Evolutionary conservation across 2,888 invertebrate genomes (phyloP).

Genomic region (Drosophila merina): DNA sequence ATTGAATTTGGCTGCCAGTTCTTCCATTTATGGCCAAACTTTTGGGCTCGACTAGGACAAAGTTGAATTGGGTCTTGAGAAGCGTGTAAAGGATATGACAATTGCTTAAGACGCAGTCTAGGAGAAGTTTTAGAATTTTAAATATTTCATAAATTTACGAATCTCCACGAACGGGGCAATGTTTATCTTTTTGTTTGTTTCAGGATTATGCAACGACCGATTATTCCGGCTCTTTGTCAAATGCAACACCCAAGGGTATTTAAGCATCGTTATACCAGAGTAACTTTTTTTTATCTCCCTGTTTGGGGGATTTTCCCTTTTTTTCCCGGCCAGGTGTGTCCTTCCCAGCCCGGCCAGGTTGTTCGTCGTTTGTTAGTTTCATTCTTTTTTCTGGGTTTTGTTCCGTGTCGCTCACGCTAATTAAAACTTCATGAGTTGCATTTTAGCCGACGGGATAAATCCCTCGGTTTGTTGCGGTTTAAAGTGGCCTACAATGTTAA

Average conservation of each 20-base stretch:
- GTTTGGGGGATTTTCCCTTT: background rate
- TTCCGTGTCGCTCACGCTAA: constrained; percentile 44
- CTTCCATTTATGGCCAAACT: constrained; percentile 53
- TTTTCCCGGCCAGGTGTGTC: constrained; percentile 22
- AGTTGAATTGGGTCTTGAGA: constrained; percentile 27
- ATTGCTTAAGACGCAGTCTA: background rate
- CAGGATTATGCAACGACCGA: constrained; percentile 43
- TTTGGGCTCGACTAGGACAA: constrained; percentile 29
- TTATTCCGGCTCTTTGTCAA: constrained; percentile 49
- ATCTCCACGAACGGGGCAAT: constrained; percentile 1
- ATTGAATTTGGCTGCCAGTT: constrained; percentile 45
- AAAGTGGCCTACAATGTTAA: constrained; percentile 38
- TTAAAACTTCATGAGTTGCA: constrained; percentile 67
- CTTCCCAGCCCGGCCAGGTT: background rate
- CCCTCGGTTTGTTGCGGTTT: constrained; percentile 47
- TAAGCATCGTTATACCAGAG: constrained; percentile 11
- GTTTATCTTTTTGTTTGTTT: constrained; percentile 5
- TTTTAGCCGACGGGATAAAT: constrained; percentile 24
- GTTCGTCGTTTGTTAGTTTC: constrained; percentile 7
- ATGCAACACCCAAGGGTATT: constrained; percentile 27
- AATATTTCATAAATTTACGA: background rate
- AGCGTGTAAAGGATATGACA: background rate
- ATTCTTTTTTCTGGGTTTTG: constrained; percentile 30
- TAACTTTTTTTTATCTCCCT: constrained; percentile 17
- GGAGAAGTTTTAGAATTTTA: background rate